Percentiles rank a stretch among this genome's conserved stretches.
Conservation (phyloP, 2,797 vertebrate genomes). For the Dermochelys coriacea region DNA sequence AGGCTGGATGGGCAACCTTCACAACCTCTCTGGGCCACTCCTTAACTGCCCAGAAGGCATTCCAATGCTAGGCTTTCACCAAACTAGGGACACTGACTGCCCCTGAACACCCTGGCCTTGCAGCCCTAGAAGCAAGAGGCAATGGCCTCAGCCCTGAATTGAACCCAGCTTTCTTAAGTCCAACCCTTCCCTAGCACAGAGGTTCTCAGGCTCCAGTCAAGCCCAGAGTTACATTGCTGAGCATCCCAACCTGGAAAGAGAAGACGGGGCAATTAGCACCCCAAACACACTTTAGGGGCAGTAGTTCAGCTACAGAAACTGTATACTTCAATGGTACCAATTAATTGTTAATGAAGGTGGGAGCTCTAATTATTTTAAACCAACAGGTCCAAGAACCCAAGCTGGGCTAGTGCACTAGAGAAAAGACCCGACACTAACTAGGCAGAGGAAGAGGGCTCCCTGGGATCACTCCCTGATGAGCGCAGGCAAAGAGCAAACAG, state of each 20-base stretch:
- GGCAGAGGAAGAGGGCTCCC: background rate
- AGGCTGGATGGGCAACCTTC: background rate
- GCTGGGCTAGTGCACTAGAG: background rate
- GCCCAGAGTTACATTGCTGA: accelerated
- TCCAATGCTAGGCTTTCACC: background rate
- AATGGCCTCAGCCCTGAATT: background rate
- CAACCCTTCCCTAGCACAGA: background rate
- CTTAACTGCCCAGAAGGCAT: background rate
- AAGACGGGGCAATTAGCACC: accelerated
- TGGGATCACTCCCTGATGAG: background rate
- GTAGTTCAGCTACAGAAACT: background rate
- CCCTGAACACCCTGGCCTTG: background rate
- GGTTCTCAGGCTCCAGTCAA: background rate
- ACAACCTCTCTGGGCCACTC: background rate
- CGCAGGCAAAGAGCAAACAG: background rate
- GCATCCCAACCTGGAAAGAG: background rate
- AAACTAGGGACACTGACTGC: background rate
- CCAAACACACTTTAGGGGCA: background rate
- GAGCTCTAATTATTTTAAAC: background rate
- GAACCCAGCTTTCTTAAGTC: background rate
- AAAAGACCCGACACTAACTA: background rate
- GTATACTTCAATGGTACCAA: too few relatives aligned
- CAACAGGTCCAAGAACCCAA: background rate
- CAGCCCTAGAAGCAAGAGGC: too few relatives aligned
- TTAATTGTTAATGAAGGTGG: background rate